Evolutionary conservation across 2,888 invertebrate species (phyloP).

Genomic region (Dimorphilus gyrociliatus): DNA sequence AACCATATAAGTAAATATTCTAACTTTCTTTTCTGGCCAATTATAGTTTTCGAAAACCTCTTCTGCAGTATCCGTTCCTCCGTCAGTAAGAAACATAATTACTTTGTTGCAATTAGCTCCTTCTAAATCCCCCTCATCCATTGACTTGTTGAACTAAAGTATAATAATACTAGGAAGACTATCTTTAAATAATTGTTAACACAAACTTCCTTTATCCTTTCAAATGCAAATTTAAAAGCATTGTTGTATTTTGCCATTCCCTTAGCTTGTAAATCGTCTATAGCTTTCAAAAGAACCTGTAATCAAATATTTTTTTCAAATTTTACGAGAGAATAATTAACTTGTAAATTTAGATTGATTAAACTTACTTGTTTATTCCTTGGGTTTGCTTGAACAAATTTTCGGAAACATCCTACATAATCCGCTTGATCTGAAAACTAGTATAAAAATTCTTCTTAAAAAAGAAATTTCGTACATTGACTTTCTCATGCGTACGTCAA

Average conservation of each 20-base stretch:
- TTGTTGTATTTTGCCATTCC: conserved; percentile 37
- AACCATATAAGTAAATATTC: conserved; percentile 41
- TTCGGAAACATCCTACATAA: conserved; percentile 32
- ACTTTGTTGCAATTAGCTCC: conserved; percentile 42
- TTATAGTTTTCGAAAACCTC: conserved; percentile 38
- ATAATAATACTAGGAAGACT: conserved; percentile 3
- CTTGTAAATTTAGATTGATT: conserved; percentile 1
- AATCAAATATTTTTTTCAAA: conserved; percentile 6
- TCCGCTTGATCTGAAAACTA: conserved; percentile 34
- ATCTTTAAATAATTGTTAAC: background rate
- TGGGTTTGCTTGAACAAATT: conserved; percentile 40
- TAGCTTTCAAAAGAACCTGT: conserved; percentile 31
- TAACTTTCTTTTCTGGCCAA: conserved; percentile 13
- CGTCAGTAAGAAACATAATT: conserved; percentile 44
- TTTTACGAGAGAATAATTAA: background rate
- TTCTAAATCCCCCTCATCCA: conserved; percentile 15
- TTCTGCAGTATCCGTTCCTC: conserved; percentile 42
- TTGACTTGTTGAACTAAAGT: conserved; percentile 14
- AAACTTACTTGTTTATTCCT: conserved; percentile 36
- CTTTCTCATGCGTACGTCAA: too few species aligned
- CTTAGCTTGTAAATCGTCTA: conserved; percentile 31
- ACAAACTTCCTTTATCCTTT: conserved; percentile 30
- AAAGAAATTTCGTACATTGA: too few species aligned
- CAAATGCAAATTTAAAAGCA: conserved; percentile 40
- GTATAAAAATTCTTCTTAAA: too few species aligned